These are phyloP conservation scores for Eubasilissa regina DNA, from an alignment of 1,140 invertebrate species.

Conservation along the genomic window DNA sequence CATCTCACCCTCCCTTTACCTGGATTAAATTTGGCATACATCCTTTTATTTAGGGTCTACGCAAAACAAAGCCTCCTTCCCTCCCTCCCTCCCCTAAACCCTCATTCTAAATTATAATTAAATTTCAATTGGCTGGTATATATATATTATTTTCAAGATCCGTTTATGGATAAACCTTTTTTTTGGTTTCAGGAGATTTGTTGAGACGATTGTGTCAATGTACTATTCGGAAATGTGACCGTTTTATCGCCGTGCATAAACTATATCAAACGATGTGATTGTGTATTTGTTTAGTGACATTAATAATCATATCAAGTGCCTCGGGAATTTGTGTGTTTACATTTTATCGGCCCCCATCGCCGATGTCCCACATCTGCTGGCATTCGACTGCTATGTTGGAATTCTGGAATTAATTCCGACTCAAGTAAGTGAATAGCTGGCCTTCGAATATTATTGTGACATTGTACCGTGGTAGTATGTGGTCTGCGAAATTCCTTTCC, in stretches of 20 bases:
- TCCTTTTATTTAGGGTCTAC: no score
- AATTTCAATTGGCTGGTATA: no score
- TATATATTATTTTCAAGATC: not conserved
- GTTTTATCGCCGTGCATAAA: not conserved
- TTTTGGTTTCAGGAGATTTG: no score
- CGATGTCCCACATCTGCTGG: constrained; percentile 8
- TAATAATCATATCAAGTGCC: constrained; percentile 26
- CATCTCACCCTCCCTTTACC: no score
- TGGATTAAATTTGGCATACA: no score
- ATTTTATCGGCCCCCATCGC: not conserved
- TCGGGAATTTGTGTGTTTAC: constrained; percentile 4
- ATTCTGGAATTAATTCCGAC: constrained; percentile 2
- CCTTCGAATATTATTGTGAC: not conserved
- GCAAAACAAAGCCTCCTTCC: no score
- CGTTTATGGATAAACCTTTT: not conserved
- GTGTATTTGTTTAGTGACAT: constrained; percentile 31
- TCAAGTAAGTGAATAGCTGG: not conserved
- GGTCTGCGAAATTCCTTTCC: no score
- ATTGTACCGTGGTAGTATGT: no score
- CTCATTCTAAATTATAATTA: no score
- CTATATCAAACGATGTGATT: constrained; percentile 8
- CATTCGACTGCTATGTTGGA: not conserved
- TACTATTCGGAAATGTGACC: constrained; percentile 8
- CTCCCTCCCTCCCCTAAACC: no score
- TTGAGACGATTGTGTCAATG: not conserved